phyloP scores from a whole-genome alignment of 2,113 vertebrate genomes.

The Semnornis frantzii region DNA sequence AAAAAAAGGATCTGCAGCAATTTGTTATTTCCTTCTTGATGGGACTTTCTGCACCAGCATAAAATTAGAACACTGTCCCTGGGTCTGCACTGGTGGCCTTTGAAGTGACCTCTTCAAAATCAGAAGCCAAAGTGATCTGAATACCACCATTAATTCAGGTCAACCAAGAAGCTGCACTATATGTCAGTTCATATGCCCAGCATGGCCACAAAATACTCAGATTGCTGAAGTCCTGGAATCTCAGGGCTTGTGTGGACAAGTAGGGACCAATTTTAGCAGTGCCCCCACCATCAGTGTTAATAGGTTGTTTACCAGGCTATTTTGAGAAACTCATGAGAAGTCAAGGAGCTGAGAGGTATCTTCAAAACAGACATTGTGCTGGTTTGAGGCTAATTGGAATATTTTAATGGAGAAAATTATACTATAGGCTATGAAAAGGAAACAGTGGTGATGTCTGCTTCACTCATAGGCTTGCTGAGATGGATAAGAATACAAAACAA shows the following conservation, averaged over 20 bases:
- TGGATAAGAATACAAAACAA: no score
- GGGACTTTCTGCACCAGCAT: background rate
- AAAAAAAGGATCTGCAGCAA: background rate
- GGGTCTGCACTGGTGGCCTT: background rate
- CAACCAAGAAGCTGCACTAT: background rate
- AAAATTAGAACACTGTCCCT: slow-evolving; percentile 1
- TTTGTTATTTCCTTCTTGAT: background rate
- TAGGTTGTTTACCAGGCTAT: slow-evolving; percentile 61
- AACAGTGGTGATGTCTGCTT: no score
- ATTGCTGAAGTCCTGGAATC: background rate
- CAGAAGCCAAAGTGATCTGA: background rate
- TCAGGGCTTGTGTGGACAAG: slow-evolving; percentile 55
- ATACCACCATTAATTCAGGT: slow-evolving; percentile 10
- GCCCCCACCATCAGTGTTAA: background rate
- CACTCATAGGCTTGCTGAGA: no score
- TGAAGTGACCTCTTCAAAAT: slow-evolving; percentile 22
- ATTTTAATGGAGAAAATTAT: no score
- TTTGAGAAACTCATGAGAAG: slow-evolving; percentile 54
- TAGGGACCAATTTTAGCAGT: slow-evolving; percentile 28
- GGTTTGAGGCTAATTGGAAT: no score
- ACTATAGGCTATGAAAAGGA: no score
- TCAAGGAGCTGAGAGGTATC: slow-evolving; percentile 18
- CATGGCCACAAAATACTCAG: background rate
- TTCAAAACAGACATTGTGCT: slow-evolving; percentile 27
- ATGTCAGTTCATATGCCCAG: background rate